These are phyloP conservation scores for Agrotis clavis DNA, from an alignment of 2,888 invertebrate genomes.

Conservation along the genomic window DNA sequence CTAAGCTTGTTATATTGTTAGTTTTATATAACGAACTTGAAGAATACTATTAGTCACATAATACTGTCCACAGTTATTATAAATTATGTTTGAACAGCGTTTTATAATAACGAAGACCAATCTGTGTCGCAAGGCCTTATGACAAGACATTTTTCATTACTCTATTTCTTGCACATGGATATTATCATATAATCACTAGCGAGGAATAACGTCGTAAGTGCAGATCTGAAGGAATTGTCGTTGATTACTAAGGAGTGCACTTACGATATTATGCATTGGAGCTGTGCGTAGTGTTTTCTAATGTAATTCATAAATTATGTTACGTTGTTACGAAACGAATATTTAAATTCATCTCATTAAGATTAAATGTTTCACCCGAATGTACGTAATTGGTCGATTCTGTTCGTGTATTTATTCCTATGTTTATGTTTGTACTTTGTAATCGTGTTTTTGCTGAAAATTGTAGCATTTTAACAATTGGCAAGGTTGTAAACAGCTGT, in stretches of 20 bases:
- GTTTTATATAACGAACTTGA: slow-evolving; percentile 56
- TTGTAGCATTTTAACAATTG: neutral
- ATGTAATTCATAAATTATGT: slow-evolving; percentile 48
- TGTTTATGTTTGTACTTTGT: slow-evolving; percentile 54
- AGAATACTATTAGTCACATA: slow-evolving; percentile 52
- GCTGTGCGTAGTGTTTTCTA: slow-evolving; percentile 33
- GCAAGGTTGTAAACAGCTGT: no score
- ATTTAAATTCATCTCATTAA: slow-evolving; percentile 64
- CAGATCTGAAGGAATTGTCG: slow-evolving; percentile 43
- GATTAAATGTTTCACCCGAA: slow-evolving; percentile 64
- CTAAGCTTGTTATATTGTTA: slow-evolving; percentile 61
- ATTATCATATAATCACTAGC: slow-evolving; percentile 22
- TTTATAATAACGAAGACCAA: slow-evolving; percentile 35
- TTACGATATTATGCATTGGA: slow-evolving; percentile 33
- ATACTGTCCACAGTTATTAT: slow-evolving; percentile 26
- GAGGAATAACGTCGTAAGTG: slow-evolving; percentile 21
- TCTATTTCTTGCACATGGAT: slow-evolving; percentile 27
- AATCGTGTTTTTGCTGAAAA: slow-evolving; percentile 32
- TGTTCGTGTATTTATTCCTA: slow-evolving; percentile 57
- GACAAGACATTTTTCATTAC: slow-evolving; percentile 32
- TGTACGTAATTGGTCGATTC: slow-evolving; percentile 54
- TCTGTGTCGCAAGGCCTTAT: slow-evolving; percentile 34
- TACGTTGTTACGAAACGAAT: slow-evolving; percentile 45
- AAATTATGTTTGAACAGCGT: slow-evolving; percentile 45
- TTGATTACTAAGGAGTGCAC: slow-evolving; percentile 13